Base-by-base conservation (phyloP, 2,888 invertebrate species). In the Aproaerema taeniolella region DNA sequence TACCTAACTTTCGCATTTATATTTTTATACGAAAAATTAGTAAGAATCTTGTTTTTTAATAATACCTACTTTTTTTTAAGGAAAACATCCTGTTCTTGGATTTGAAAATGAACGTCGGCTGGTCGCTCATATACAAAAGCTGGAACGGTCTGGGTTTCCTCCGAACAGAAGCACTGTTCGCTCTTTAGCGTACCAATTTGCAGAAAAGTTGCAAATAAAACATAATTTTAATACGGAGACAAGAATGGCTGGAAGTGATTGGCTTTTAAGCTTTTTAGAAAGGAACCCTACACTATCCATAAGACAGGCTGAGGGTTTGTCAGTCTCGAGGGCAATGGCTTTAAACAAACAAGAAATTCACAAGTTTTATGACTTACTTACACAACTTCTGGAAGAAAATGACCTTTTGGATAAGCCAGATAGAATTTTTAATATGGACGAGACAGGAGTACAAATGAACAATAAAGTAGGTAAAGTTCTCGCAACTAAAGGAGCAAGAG, bases 401-500 rank as follows among this genome's bases (percentile, higher is more conserved):
- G 48, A 56, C 39, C 44, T 60, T 8, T 11, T 49, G 20, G 45
- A 52, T 34, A 52, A 53, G 24, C 30, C 34, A n/a, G n/a, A n/a
- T n/a, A n/a, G n/a, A n/a, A n/a, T n/a, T n/a, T n/a, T n/a, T n/a
- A n/a, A n/a, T n/a, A n/a, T n/a, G n/a, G n/a, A n/a, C n/a, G n/a
- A n/a, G n/a, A n/a, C 34, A 2, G 40, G 40, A 14, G 24, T 40
- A 7, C 40, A 40, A 12, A n/a, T 37, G 1, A 37, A 30, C 10
- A 3, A 31, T 16, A 16, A 31, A 10, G 69, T 28, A 52, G 55
- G 31, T 9, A 55, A 64, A 47, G 61, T 77, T 25, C 16, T 72
- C 16, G 67, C 61, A 8, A 47, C 42, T 15, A 68, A 60, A 50
- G 70, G 67, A 4, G 17, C 47, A 6, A 20, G 63, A 58, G 41